Percentiles rank a stretch among this genome's conserved stretches.
These are phyloP conservation scores for Momotus momota DNA, from an alignment of 2,797 vertebrate genomes.

Conservation along the genomic window DNA sequence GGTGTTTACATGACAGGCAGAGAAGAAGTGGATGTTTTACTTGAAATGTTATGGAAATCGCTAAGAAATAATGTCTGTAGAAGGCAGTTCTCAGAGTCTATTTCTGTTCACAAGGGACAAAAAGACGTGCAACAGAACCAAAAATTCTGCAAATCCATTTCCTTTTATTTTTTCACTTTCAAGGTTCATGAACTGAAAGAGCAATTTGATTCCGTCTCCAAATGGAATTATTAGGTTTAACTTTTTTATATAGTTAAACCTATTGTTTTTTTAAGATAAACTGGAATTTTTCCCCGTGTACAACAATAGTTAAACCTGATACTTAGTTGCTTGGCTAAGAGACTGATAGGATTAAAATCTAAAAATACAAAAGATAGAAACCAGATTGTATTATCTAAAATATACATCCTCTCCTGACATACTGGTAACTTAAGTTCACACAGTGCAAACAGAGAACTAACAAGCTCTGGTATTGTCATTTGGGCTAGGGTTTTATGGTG, in stretches of 20 bases:
- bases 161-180: conserved; percentile 3
- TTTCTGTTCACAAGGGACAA: conserved; percentile 4
- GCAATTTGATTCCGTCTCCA: not conserved
- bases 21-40: conserved; percentile 34
- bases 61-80: conserved; percentile 45
- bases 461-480: conserved; percentile 33
- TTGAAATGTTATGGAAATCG: conserved; percentile 54
- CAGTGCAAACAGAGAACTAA: conserved; percentile 51
- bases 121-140: not conserved
- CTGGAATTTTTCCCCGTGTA: conserved; percentile 17
- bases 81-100: conserved; percentile 38
- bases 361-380: conserved; percentile 75
- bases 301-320: conserved; percentile 57
- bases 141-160: conserved; percentile 32
- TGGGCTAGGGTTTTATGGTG: not conserved
- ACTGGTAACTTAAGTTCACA: conserved; percentile 62
- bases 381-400: conserved; percentile 77
- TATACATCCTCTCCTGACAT: conserved; percentile 76
- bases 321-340: conserved; percentile 62
- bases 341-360: conserved; percentile 66
- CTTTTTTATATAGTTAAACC: not conserved
- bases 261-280: not conserved
- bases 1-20: conserved; percentile 48
- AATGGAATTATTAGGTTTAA: conserved; percentile 7
- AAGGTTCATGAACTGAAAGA: conserved; percentile 14